These are phyloP conservation scores for Elmis aenea DNA, from an alignment of 2,888 invertebrate species.

Conservation along the genomic window DNA sequence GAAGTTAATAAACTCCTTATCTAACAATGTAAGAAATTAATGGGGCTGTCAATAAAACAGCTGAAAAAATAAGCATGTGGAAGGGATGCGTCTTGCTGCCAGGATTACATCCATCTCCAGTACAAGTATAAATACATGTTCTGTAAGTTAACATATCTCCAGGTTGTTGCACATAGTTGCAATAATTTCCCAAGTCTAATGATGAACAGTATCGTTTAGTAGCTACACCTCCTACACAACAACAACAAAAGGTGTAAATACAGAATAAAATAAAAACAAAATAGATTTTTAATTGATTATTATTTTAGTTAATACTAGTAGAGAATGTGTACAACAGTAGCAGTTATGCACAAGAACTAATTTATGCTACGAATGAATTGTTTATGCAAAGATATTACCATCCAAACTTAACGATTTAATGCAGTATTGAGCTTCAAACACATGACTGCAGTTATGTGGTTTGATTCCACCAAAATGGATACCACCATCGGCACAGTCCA, in stretches of 20 bases:
- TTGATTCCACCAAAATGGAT: slow-evolving; percentile 53
- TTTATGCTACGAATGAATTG: too few relatives aligned
- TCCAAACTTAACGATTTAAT: slow-evolving; percentile 68
- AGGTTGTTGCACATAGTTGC: slow-evolving; percentile 78
- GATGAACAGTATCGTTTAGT: slow-evolving; percentile 85
- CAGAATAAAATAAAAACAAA: background rate
- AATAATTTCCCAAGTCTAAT: slow-evolving; percentile 81
- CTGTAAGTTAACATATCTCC: slow-evolving; percentile 79
- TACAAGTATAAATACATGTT: slow-evolving; percentile 83
- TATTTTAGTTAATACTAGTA: too few relatives aligned
- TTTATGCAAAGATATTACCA: slow-evolving; percentile 31
- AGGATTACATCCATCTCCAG: slow-evolving; percentile 78
- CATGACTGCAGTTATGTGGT: slow-evolving; percentile 63
- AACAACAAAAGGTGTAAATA: too few relatives aligned
- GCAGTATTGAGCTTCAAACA: slow-evolving; percentile 78
- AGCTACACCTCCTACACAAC: slow-evolving; percentile 74
- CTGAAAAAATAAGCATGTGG: background rate
- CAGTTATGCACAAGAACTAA: too few relatives aligned
- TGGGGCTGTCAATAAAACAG: background rate
- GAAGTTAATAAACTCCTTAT: background rate
- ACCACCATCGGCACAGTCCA: slow-evolving; percentile 65
- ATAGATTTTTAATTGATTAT: slow-evolving; percentile 3
- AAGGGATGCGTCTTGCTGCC: slow-evolving; percentile 1
- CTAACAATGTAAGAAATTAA: background rate
- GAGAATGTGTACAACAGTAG: too few relatives aligned